phyloP scores from a whole-genome alignment of 2,113 vertebrate genomes.

The Amia ocellicauda region DNA sequence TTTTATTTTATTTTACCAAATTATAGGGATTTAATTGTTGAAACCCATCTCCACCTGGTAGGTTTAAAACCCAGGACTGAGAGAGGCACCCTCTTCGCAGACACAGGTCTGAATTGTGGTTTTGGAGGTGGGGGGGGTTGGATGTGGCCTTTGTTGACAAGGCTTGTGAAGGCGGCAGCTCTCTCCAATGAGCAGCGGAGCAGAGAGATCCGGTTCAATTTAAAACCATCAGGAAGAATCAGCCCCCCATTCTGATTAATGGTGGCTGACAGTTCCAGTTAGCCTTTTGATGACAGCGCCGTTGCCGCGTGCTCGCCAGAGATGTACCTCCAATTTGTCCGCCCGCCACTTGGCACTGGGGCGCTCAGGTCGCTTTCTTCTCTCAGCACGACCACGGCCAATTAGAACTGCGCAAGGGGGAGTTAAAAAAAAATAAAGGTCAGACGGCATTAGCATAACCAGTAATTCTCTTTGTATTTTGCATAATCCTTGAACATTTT shows the following conservation, averaged over 20 bases:
- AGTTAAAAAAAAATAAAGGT: not conserved
- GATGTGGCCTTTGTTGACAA: not conserved
- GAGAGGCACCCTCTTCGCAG: constrained; percentile 16
- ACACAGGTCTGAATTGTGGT: no score
- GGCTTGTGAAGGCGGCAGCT: not conserved
- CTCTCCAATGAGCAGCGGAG: not conserved
- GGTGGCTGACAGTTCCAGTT: constrained; percentile 27
- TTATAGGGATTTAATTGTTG: no score
- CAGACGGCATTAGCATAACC: constrained; percentile 31
- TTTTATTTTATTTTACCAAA: no score
- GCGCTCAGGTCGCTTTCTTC: not conserved
- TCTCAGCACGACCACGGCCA: not conserved
- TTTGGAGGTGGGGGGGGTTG: not conserved
- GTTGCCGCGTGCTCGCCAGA: not conserved
- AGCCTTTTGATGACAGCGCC: constrained; percentile 7
- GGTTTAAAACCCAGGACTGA: no score
- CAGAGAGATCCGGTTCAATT: not conserved
- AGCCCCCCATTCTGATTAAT: constrained; percentile 33
- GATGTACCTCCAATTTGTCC: constrained; percentile 33
- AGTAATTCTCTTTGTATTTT: constrained; percentile 34
- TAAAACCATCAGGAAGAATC: not conserved
- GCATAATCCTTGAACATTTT: constrained; percentile 35
- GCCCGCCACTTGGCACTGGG: constrained; percentile 5
- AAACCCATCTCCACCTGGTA: no score
- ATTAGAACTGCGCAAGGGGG: not conserved